These are phyloP conservation scores for Daktulosphaira vitifoliae DNA, from an alignment of 1,140 invertebrate genomes.

Conservation along the genomic window DNA sequence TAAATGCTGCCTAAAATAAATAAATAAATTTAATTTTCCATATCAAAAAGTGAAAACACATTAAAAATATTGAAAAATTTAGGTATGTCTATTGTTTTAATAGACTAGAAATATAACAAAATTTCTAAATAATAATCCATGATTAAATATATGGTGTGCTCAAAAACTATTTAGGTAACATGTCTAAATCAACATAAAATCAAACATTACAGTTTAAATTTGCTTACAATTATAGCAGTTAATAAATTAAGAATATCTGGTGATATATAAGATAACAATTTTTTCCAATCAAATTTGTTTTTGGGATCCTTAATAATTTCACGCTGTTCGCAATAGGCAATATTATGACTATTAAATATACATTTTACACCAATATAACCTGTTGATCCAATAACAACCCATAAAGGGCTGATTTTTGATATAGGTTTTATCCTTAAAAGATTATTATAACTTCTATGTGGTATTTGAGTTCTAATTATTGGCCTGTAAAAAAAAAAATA, in stretches of 20 bases:
- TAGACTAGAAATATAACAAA: too few species aligned
- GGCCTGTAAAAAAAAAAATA: too few species aligned
- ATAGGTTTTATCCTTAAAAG: too few species aligned
- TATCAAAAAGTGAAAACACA: conserved; percentile 18
- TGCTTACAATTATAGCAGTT: conserved; percentile 49
- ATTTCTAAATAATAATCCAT: too few species aligned
- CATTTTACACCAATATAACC: conserved; percentile 10
- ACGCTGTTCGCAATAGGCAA: background rate
- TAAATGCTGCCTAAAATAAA: conserved; percentile 60
- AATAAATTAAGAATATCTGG: conserved; percentile 51
- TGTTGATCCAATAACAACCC: background rate
- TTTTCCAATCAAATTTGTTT: conserved; percentile 50
- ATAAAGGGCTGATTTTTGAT: background rate
- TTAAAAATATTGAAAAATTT: conserved; percentile 16
- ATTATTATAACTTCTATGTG: too few species aligned
- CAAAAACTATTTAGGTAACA: too few species aligned
- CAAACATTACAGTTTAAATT: background rate
- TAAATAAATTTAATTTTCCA: conserved; percentile 27
- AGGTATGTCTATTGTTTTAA: too few species aligned
- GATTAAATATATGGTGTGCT: too few species aligned
- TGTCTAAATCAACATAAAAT: conserved; percentile 23
- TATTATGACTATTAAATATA: background rate
- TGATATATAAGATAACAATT: conserved; percentile 55
- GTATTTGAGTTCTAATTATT: too few species aligned
- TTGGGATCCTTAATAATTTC: background rate